A percentile compares a stretch with the other conserved stretches of the same genome.
Evolutionary conservation across 2,888 invertebrate species (phyloP).

Genomic region (Drosophila prostipennis): DNA sequence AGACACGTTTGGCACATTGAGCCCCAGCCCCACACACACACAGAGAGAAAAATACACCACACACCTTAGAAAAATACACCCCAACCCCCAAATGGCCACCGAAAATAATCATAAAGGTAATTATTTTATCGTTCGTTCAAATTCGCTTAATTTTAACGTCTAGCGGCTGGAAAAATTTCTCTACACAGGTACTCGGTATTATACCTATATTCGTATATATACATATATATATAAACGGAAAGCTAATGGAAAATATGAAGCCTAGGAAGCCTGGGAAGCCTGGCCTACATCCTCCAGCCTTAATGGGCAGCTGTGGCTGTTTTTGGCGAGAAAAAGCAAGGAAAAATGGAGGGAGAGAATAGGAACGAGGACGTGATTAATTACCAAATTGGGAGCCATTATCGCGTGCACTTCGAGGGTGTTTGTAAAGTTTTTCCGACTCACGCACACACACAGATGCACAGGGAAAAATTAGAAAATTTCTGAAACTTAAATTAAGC

Average conservation of each 20-base stretch:
- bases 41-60: constrained; percentile 3
- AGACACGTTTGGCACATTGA: constrained; percentile 68
- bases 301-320: constrained; percentile 48
- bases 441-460: constrained; percentile 49
- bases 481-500: no score
- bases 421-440: constrained; percentile 62
- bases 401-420: constrained; percentile 66
- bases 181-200: background rate
- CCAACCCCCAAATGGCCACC: background rate
- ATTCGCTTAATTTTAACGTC: constrained; percentile 67
- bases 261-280: constrained; percentile 38
- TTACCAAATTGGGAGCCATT: constrained; percentile 78
- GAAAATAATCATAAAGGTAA: constrained; percentile 76
- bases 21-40: constrained; percentile 19
- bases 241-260: constrained; percentile 68
- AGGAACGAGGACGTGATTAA: constrained; percentile 75
- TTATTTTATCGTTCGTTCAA: constrained; percentile 73
- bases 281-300: constrained; percentile 16
- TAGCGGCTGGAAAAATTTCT: constrained; percentile 32
- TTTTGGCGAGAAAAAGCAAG: constrained; percentile 31
- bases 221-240: constrained; percentile 20
- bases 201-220: no score
- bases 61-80: background rate
- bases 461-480: background rate
- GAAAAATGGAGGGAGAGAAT: constrained; percentile 23